Evolutionary conservation across 2,113 vertebrate species (phyloP), one percentile per base, ranked within the genome.

Genomic region (Murina feae): DNA sequence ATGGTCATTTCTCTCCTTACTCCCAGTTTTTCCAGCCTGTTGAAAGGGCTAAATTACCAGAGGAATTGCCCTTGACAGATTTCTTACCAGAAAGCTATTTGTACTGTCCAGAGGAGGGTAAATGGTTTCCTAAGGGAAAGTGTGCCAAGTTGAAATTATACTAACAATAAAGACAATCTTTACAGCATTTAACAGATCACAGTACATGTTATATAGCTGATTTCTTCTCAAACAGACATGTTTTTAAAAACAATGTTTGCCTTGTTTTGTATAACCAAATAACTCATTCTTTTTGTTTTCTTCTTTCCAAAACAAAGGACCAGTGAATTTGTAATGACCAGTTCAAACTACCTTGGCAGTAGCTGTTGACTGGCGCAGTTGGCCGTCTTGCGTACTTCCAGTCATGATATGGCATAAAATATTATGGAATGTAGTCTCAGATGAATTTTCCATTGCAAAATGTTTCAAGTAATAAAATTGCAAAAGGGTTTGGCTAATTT

Each of bases 1-100:
- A 30, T 14, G 0, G 1, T 11, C 44, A 42, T 23, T 42, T 14
- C 8, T 20, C 9, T 4, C 9, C 10, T 28, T 4, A 5, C 1
- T 6, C 18, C 1, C 2, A 37, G 32, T 12, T 9, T 9, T 65
- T 55, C 82, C 28, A 20, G 21, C 23, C 63, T 66, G 9, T 49
- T 58, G 1, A n/a, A 39, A 55, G 14, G 6, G 25, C 32, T 28
- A 55, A 44, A 44, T 30, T 87, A 32, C 14, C 20, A 37, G 20
- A 13, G 9, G 17, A 69, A 72, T 8, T 55, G 12, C 13, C 42
- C 74, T 47, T 69, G 6, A 51, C 35, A 49, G 28, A 35, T 74
- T 90, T 88, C 49, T 49, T 78, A 55, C 12, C 6, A 44, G 63
- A 55, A 32, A 78, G 12, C 17, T 25, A n/a, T 85, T 10, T 66